Percentiles rank a stretch among this genome's conserved stretches.
phyloP scores from a whole-genome alignment of 2,797 vertebrate species.

The Leucoraja ocellata region DNA sequence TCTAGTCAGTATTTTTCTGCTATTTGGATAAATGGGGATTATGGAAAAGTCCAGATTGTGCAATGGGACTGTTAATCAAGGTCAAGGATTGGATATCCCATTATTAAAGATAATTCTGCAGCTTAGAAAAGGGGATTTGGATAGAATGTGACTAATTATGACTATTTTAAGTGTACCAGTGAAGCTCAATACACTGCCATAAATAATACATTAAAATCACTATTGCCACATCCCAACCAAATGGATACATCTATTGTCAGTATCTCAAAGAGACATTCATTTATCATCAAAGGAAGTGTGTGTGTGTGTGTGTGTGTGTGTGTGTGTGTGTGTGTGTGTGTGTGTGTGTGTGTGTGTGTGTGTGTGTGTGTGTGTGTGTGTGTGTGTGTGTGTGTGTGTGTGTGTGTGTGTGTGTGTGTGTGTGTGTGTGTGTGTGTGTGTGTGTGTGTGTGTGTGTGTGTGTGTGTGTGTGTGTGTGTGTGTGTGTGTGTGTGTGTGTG shows the following conservation, averaged over 20 bases:
- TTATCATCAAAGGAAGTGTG: slow-evolving; percentile 13
- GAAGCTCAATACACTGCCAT: not conserved
- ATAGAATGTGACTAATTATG: not conserved
- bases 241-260: not conserved
- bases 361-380: not conserved
- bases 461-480: not conserved
- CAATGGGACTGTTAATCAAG: not conserved
- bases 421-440: not conserved
- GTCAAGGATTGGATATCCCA: not conserved
- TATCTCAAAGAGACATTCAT: slow-evolving; percentile 29
- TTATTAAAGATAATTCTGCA: not conserved
- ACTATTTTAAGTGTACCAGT: not conserved
- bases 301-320: not conserved
- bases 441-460: not conserved
- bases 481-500: too few species aligned
- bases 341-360: too few species aligned
- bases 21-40: not conserved
- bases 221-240: not conserved
- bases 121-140: not conserved
- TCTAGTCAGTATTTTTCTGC: not conserved
- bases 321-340: too few species aligned
- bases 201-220: not conserved
- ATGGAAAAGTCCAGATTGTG: not conserved
- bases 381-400: not conserved
- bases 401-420: not conserved